A percentile compares a stretch with the other conserved stretches of the same genome.
phyloP scores from a whole-genome alignment of 64 coral and sea anemone genomes.

The Pocillopora verrucosa region DNA sequence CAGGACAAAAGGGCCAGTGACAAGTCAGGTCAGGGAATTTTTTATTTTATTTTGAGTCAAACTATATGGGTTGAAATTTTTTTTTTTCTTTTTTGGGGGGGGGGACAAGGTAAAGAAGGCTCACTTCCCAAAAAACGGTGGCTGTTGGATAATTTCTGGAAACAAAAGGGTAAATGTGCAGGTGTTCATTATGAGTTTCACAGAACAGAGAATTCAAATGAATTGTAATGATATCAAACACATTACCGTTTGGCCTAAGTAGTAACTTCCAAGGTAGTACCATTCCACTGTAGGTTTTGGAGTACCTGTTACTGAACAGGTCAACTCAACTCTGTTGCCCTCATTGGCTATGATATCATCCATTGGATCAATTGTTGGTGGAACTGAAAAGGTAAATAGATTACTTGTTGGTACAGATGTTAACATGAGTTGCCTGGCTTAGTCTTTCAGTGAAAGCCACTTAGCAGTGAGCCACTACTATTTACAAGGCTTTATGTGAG shows the following conservation, averaged over 20 bases:
- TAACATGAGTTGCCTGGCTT: neutral
- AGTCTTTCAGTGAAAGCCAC: neutral
- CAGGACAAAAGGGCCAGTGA: too few species aligned
- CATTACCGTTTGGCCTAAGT: neutral
- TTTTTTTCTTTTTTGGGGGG: too few species aligned
- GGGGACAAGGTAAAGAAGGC: too few species aligned
- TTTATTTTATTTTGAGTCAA: too few species aligned
- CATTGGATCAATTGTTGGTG: neutral
- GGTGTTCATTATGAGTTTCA: neutral
- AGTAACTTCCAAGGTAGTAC: neutral
- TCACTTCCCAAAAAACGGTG: too few species aligned
- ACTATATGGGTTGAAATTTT: too few species aligned
- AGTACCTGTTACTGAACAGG: neutral
- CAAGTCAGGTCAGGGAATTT: too few species aligned
- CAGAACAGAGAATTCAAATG: neutral
- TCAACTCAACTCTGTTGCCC: neutral
- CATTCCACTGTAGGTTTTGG: neutral
- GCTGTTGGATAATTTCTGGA: too few species aligned
- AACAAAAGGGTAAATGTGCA: neutral
- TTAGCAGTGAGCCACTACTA: too few species aligned
- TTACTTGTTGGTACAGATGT: neutral
- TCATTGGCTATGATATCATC: neutral
- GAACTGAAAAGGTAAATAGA: neutral
- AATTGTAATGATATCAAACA: neutral
- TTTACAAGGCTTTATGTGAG: too few species aligned